A percentile compares a stretch with the other conserved stretches of the same genome.
Conservation (phyloP, 1,140 invertebrate genomes). For the Leucophenga varia region DNA sequence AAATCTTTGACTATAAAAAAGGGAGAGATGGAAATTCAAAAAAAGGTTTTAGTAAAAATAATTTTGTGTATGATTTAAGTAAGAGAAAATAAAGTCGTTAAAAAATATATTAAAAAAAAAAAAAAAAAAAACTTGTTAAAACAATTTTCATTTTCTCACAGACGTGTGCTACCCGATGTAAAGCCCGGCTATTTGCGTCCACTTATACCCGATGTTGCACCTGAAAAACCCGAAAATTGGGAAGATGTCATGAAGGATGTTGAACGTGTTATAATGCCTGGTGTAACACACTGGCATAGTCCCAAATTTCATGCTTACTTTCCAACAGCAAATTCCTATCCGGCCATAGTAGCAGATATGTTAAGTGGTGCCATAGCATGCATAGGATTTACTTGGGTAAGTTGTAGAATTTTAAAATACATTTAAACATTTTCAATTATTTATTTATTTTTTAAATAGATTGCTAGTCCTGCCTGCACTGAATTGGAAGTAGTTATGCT, state of each 20-base stretch:
- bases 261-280: conserved; percentile 94
- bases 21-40: too few species aligned
- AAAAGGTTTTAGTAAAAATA: too few species aligned
- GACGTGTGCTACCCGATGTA: conserved; percentile 77
- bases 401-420: conserved; percentile 15
- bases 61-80: too few species aligned
- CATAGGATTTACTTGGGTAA: conserved; percentile 86
- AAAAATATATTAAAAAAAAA: too few species aligned
- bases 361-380: conserved; percentile 90
- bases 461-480: conserved; percentile 94
- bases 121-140: too few species aligned
- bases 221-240: conserved; percentile 82
- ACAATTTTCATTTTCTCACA: conserved; percentile 57
- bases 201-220: conserved; percentile 79
- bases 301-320: conserved; percentile 98
- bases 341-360: conserved; percentile 83
- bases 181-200: conserved; percentile 83
- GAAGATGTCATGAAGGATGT: conserved; percentile 87
- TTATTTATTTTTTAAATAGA: conserved; percentile 61
- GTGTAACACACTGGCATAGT: conserved; percentile 97
- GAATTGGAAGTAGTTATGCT: conserved; percentile 96
- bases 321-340: conserved; percentile 94
- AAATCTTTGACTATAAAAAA: too few species aligned
- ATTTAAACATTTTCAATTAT: conserved; percentile 4
- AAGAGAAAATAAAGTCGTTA: too few species aligned